phyloP scores from a whole-genome alignment of 1,140 invertebrate species.

The Oedothorax gibbosus region DNA sequence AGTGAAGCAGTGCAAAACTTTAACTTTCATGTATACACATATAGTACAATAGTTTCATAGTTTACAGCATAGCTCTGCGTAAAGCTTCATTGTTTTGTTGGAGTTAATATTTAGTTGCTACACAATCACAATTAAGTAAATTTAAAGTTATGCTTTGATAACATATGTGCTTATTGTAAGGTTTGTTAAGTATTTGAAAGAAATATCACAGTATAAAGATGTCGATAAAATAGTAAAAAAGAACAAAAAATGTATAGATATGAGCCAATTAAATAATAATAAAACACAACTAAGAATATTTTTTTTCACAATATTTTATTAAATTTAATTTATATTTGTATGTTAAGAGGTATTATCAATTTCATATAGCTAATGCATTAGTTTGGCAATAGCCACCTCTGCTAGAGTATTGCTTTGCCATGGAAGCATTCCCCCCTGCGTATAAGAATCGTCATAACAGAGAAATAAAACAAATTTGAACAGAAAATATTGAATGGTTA shows the following conservation, averaged over 20 bases:
- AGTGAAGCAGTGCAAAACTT: slow-evolving; percentile 35
- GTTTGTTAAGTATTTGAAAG: neutral
- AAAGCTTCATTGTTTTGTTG: slow-evolving; percentile 39
- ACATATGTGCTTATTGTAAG: neutral
- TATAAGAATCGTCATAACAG: no score
- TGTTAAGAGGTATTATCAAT: neutral
- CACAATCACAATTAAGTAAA: neutral
- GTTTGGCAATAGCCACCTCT: no score
- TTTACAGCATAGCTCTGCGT: slow-evolving; percentile 44
- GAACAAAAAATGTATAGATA: neutral
- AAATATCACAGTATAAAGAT: slow-evolving; percentile 16
- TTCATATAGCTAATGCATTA: neutral
- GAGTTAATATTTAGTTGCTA: neutral
- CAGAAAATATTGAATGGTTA: no score
- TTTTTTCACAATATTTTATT: no score
- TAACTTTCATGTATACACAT: neutral
- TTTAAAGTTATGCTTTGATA: neutral
- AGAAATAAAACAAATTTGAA: no score
- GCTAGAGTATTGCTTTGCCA: no score
- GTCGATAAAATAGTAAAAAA: neutral
- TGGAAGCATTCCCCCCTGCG: no score
- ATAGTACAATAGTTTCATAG: slow-evolving; percentile 36
- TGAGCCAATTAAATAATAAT: no score
- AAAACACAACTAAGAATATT: no score
- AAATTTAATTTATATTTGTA: neutral